phyloP scores from a whole-genome alignment of 2,797 vertebrate species.

The Paedocypris micromegethes region DNA sequence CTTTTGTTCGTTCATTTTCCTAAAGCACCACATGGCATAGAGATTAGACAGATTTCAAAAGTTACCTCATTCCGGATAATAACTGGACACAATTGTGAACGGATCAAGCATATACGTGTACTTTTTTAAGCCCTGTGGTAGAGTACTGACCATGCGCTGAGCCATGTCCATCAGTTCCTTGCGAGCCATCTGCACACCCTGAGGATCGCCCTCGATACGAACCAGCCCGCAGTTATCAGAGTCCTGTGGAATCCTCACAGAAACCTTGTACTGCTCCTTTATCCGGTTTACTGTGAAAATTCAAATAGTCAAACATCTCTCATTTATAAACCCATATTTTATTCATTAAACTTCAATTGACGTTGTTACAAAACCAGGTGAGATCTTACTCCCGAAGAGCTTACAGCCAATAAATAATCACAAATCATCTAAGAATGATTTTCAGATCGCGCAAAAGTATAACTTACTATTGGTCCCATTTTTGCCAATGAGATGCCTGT shows the following conservation, averaged over 20 bases:
- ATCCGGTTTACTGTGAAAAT: slow-evolving; percentile 71
- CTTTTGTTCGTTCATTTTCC: slow-evolving; percentile 77
- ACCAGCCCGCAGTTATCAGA: slow-evolving; percentile 72
- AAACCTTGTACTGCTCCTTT: slow-evolving; percentile 80
- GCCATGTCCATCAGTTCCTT: slow-evolving; percentile 76
- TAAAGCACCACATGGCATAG: slow-evolving; percentile 41
- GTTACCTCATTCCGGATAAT: neutral
- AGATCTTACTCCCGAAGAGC: no score
- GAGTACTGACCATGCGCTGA: slow-evolving; percentile 71
- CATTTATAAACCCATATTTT: neutral
- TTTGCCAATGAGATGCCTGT: slow-evolving; percentile 76
- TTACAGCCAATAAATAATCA: no score
- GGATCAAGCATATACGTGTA: no score
- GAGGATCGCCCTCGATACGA: slow-evolving; percentile 76
- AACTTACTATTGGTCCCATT: slow-evolving; percentile 76
- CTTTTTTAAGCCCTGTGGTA: no score
- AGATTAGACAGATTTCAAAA: neutral
- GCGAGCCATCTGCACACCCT: slow-evolving; percentile 74
- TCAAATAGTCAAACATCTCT: neutral
- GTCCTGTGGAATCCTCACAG: slow-evolving; percentile 74
- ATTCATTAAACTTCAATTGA: no score
- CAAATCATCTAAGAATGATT: no score
- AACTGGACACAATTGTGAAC: no score
- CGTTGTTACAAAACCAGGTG: no score
- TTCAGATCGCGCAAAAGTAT: no score